Percentiles rank a stretch among this genome's conserved stretches.
These are phyloP conservation scores for Rhinatrema bivittatum DNA, from an alignment of 2,797 vertebrate genomes.

Conservation along the genomic window DNA sequence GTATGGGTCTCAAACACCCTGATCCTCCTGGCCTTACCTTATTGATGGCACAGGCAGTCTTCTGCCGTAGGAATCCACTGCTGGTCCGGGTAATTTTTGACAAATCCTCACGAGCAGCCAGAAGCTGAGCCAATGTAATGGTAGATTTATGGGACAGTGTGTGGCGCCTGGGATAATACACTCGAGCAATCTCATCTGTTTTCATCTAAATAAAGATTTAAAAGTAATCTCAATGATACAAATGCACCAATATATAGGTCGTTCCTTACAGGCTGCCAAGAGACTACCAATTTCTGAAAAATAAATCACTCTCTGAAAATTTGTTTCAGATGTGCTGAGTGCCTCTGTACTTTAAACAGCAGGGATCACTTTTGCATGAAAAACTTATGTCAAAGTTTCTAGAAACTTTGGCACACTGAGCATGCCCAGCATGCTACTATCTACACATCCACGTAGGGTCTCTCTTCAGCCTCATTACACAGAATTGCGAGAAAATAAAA, in stretches of 20 bases:
- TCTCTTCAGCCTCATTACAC: no score
- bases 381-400: no score
- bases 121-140: constrained; percentile 67
- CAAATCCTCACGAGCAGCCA: constrained; percentile 88
- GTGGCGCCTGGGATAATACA: constrained; percentile 85
- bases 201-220: constrained; percentile 65
- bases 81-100: constrained; percentile 90
- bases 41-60: constrained; percentile 82
- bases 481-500: no score
- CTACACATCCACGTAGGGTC: no score
- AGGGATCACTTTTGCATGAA: no score
- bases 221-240: not conserved
- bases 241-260: not conserved
- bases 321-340: no score
- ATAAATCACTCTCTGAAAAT: not conserved
- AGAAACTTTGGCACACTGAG: no score
- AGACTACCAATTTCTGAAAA: not conserved
- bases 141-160: constrained; percentile 63
- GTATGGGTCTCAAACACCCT: no score
- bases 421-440: no score
- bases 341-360: no score
- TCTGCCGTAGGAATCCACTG: constrained; percentile 76
- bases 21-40: constrained; percentile 79
- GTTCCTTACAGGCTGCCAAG: not conserved
- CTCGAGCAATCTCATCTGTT: constrained; percentile 85